Conservation (phyloP, 23 tunicate species). For the Phallusia fumigata region DNA sequence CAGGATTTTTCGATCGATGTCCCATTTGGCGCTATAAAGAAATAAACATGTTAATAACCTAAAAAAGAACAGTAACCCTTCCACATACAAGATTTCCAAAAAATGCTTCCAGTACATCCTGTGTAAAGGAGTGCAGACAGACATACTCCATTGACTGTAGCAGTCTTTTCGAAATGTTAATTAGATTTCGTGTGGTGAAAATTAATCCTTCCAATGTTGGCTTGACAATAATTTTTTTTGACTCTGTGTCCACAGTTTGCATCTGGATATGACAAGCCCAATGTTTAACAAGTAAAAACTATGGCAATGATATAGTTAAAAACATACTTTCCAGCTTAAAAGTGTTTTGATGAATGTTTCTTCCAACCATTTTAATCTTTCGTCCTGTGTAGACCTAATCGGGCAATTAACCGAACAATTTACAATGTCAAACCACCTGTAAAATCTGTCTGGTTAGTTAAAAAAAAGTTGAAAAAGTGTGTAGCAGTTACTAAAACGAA, state of each 20-base stretch:
- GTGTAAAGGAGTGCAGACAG: slow-evolving; percentile 33
- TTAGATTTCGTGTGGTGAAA: not conserved
- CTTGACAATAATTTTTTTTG: slow-evolving; percentile 5
- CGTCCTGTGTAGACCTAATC: not conserved
- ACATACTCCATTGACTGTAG: slow-evolving; percentile 8
- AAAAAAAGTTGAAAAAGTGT: not conserved
- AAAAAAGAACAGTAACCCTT: not conserved
- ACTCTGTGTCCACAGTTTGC: not conserved
- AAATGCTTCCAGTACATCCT: slow-evolving; percentile 63
- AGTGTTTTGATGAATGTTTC: not conserved
- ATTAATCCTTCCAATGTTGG: slow-evolving; percentile 7
- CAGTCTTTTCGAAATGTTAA: not conserved
- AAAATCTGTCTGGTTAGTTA: not conserved
- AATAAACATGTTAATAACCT: not conserved
- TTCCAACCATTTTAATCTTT: not conserved
- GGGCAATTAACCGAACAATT: not conserved
- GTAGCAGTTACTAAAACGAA: not conserved
- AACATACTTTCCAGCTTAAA: not conserved
- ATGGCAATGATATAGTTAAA: not conserved
- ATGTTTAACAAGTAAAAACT: not conserved
- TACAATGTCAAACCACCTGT: slow-evolving; percentile 15
- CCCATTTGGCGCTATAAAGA: not conserved
- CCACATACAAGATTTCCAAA: slow-evolving; percentile 62
- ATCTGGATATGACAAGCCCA: not conserved
- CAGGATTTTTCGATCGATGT: slow-evolving; percentile 1